phyloP scores from a whole-genome alignment of 2,113 vertebrate genomes.

The Odontophorus gujanensis region DNA sequence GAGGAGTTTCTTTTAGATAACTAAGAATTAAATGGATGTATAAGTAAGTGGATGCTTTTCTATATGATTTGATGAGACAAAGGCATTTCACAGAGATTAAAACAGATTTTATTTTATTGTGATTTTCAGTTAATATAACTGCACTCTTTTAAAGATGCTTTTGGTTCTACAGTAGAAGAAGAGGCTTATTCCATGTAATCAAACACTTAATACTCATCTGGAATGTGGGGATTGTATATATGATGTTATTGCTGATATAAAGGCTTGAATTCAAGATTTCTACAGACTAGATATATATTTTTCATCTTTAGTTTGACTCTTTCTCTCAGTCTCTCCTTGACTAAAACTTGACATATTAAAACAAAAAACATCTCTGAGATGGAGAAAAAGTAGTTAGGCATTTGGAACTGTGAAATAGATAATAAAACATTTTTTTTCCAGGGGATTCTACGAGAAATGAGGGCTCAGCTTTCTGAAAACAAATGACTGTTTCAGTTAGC shows the following conservation, averaged over 20 bases:
- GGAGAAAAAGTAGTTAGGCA: rapidly evolving
- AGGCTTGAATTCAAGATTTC: not conserved
- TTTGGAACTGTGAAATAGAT: not conserved
- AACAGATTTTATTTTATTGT: not conserved
- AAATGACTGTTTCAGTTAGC: not conserved
- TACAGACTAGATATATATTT: not conserved
- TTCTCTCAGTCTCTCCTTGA: not conserved
- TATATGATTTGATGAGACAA: not conserved
- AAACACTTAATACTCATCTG: not conserved
- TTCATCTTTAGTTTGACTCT: not conserved
- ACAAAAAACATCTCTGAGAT: not conserved
- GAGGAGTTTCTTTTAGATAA: not conserved
- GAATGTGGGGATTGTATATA: not conserved
- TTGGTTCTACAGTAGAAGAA: not conserved
- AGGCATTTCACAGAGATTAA: not conserved
- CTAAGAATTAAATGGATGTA: not conserved
- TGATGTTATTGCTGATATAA: not conserved
- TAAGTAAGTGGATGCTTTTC: rapidly evolving
- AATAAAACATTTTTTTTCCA: not conserved
- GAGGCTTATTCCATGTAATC: not conserved
- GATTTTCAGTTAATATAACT: not conserved
- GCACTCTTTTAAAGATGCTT: not conserved
- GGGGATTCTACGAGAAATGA: not conserved
- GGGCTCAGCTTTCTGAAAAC: not conserved
- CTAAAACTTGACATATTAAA: not conserved